A percentile compares a stretch with the other conserved stretches of the same genome.
These are phyloP conservation scores for Chydorus sphaericus DNA, from an alignment of 2,888 invertebrate genomes.

Conservation along the genomic window DNA sequence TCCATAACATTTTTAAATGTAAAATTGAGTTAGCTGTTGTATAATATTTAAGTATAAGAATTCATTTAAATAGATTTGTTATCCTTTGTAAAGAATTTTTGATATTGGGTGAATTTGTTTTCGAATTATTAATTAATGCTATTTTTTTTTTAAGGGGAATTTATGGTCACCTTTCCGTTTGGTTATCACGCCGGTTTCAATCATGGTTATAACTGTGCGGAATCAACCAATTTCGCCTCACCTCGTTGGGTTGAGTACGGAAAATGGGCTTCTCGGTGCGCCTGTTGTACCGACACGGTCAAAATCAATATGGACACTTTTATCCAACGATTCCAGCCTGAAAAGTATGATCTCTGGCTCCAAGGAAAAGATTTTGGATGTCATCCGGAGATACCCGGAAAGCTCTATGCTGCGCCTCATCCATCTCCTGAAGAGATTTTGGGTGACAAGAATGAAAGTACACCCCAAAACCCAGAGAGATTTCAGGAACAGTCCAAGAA, in stretches of 20 bases:
- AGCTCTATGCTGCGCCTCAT: conserved; percentile 51
- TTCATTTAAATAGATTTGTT: no score
- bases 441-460: conserved; percentile 16
- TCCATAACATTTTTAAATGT: no score
- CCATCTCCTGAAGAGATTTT: conserved; percentile 32
- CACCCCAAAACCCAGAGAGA: conserved; percentile 15
- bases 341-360: conserved; percentile 72
- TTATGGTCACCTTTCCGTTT: conserved; percentile 98
- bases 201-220: conserved; percentile 96
- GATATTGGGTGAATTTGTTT: no score
- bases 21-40: no score
- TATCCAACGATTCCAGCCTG: conserved; percentile 62
- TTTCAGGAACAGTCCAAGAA: conserved; percentile 5
- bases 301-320: conserved; percentile 98
- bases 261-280: conserved; percentile 72
- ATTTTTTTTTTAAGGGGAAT: no score
- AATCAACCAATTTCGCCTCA: conserved; percentile 97
- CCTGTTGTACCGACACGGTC: conserved; percentile 81
- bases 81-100: no score
- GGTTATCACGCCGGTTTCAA: conserved; percentile 98
- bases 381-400: conserved; percentile 79
- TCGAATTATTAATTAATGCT: conserved; percentile 89
- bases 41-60: no score
- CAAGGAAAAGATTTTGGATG: conserved; percentile 76
- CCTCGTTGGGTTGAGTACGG: conserved; percentile 98